Evolutionary conservation across 2,797 vertebrate genomes (phyloP).

Genomic region (Sebastolobus alascanus): DNA sequence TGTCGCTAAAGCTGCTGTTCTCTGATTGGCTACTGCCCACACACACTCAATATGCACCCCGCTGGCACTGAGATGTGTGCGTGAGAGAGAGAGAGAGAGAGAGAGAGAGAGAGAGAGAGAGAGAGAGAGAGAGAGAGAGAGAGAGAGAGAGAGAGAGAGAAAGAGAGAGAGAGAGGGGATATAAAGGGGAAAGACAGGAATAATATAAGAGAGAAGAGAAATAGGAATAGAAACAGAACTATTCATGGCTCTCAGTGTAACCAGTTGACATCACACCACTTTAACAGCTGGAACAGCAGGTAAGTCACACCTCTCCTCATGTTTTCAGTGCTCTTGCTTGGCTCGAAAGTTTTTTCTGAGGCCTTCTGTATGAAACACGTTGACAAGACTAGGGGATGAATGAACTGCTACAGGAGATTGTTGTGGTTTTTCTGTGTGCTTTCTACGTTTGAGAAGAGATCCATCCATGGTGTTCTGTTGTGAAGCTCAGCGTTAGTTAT

Average conservation of each 20-base stretch:
- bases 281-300: slow-evolving; percentile 33
- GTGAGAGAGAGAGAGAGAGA: neutral
- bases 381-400: neutral
- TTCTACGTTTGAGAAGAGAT: neutral
- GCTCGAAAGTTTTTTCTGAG: neutral
- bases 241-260: neutral
- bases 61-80: slow-evolving; percentile 47
- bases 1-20: slow-evolving; percentile 63
- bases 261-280: neutral
- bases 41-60: slow-evolving; percentile 60
- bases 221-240: neutral
- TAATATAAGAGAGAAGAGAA: slow-evolving; percentile 30
- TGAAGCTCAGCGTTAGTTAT: neutral
- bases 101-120: slow-evolving; percentile 13
- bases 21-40: slow-evolving; percentile 70
- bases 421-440: neutral
- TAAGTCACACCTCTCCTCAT: slow-evolving; percentile 28
- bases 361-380: neutral
- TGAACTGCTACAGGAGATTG: neutral
- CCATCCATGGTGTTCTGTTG: neutral
- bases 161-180: neutral
- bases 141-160: neutral
- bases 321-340: neutral
- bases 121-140: neutral
- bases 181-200: slow-evolving; percentile 41